Evolutionary conservation across 2,888 invertebrate genomes (phyloP).

Genomic region (Tetranychus piercei): DNA sequence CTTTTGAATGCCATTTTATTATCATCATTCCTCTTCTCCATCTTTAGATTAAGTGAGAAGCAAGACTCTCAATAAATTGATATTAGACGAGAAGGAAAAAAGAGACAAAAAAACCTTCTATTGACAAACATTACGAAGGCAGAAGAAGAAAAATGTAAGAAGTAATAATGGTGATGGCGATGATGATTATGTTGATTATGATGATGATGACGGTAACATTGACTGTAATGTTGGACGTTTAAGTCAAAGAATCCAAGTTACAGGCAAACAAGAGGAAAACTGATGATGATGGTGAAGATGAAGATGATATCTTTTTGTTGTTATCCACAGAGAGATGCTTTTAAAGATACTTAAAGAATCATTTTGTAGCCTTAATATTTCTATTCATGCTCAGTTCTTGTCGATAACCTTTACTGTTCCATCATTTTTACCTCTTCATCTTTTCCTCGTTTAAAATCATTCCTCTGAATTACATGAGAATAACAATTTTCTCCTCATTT

Average conservation of each 20-base stretch:
- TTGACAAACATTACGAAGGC: background rate
- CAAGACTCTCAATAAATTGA: background rate
- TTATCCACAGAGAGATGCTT: background rate
- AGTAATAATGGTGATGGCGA: background rate
- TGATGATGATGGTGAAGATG: background rate
- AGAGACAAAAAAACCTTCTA: background rate
- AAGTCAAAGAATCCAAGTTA: too few species aligned
- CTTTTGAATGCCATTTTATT: background rate
- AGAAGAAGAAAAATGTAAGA: background rate
- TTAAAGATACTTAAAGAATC: background rate
- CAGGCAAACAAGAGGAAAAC: too few species aligned
- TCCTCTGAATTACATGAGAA: too few species aligned
- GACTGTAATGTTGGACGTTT: too few species aligned
- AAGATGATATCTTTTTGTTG: background rate
- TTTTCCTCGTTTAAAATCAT: too few species aligned
- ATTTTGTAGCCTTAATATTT: background rate
- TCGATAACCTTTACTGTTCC: too few species aligned
- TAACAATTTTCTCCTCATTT: too few species aligned
- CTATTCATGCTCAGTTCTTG: background rate
- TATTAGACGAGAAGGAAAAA: background rate
- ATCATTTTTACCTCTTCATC: too few species aligned
- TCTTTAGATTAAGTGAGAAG: background rate
- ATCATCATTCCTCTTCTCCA: background rate
- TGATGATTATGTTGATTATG: background rate
- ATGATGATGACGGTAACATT: too few species aligned